Evolutionary conservation across 2,888 invertebrate genomes (phyloP), one percentile per base, ranked within the genome.

Genomic region (Drosophila lutescens): DNA sequence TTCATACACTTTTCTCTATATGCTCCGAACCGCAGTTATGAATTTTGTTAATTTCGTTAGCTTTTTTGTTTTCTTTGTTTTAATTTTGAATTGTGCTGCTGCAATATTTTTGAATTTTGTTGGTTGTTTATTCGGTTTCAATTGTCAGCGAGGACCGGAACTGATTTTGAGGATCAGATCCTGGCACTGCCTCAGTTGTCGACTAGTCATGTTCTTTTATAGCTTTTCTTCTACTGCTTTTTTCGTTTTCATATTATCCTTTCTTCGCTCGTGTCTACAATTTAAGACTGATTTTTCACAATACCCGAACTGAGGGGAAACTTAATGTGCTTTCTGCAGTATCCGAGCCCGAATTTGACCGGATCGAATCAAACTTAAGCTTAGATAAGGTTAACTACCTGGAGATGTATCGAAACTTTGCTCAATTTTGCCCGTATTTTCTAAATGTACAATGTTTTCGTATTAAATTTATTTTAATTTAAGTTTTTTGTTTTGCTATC

Each of bases 51-150:
- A 70, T 77, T 75, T 75, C n/a, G 74, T 76, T 73, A 60, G 20
- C 43, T 47, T 58, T 40, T 67, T 68, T 66, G 34, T 53, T 55
- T 20, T 15, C 41, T 46, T 53, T 54, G 41, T 54, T 55, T 34
- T 40, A 90, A 89, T 88, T 91, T 89, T 79, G 86, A 80, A 77
- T 80, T 88, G 80, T 89, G 86, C 80, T 83, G 76, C 76, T 74
- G 61, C 70, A 78, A 78, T 80, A 79, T 88, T 90, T 90, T 90
- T 86, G 89, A 89, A 90, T 90, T 90, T 90, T 85, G 89, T 47
- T 78, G 47, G 63, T 77, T 54, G 59, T 56, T 77, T 61, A 54
- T 50, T 61, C 46, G 38, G 58, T 66, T 56, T 56, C 66, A 67
- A 67, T 67, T 63, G 56, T 71, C 53, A 34, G 63, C 62, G 9